phyloP scores from a whole-genome alignment of 2,888 invertebrate species.

The Sinodicranocentrus sp. region DNA sequence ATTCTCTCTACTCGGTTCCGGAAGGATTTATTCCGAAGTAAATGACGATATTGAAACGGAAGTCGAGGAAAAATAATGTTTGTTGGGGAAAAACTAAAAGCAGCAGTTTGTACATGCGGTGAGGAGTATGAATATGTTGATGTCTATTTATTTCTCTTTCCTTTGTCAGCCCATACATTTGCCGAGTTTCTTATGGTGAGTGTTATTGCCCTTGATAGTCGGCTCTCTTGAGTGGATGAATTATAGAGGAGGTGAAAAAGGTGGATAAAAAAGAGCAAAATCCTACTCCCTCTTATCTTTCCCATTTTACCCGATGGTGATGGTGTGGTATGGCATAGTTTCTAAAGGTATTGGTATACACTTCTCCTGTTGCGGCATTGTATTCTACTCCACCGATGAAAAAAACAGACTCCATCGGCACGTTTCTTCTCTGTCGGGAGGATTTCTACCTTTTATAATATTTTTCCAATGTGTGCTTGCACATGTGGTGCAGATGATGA shows the following conservation, averaged over 20 bases:
- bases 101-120: too few species aligned
- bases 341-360: too few species aligned
- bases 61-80: conserved; percentile 1
- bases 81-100: not conserved
- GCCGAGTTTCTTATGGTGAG: not conserved
- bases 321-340: too few species aligned
- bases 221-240: conserved; percentile 27
- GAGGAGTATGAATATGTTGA: too few species aligned
- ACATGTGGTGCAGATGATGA: not conserved
- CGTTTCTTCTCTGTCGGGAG: too few species aligned
- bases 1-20: too few species aligned
- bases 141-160: not conserved
- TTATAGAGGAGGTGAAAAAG: conserved; percentile 26
- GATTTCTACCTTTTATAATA: too few species aligned
- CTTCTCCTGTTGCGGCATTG: too few species aligned
- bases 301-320: too few species aligned
- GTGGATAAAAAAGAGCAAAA: not conserved
- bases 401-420: too few species aligned
- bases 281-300: not conserved
- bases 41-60: not conserved
- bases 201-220: conserved; percentile 29
- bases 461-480: not conserved
- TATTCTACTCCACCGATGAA: too few species aligned
- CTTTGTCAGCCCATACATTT: not conserved
- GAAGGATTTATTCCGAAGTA: too few species aligned